Evolutionary conservation across 2,797 vertebrate species (phyloP), one percentile per base, ranked within the genome.

Genomic region (Leptatherina wallacei): DNA sequence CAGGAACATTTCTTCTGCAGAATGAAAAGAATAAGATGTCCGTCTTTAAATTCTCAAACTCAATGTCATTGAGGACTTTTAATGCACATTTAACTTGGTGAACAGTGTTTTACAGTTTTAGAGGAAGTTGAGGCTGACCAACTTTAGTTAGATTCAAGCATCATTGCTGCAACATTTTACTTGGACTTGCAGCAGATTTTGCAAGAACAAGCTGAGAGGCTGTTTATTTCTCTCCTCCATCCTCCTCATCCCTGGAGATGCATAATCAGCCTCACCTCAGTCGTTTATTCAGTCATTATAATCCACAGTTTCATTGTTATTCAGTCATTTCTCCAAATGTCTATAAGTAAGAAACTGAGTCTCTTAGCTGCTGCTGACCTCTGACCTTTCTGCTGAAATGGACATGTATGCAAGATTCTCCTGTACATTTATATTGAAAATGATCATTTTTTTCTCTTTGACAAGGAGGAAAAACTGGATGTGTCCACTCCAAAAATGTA

Each of bases 401-500:
- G 49, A 58, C 47, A 73, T 62, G 61, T 61, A 51, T 65, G 13
- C 2, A 13, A 44, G 49, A 5, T 40, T n/a, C 65, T 81, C 60
- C 42, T 29, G 55, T 0, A 9, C 27, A 59, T 3, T 60, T 30
- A 66, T 7, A 72, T 42, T 14, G 2, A 58, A 65, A 61, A 56
- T 14, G 16, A 36, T 14, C 9, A 18, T n/a, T 27, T 3, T 56
- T 16, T 63, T 27, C 36, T 32, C 20, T 52, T 22, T 2, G 32
- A n/a, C 6, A 64, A 93, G 91, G 93, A 93, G 61, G 91, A 93
- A 29, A 90, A 91, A 74, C 61, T 88, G 80, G 93, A 91, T 13
- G 30, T 88, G 13, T 63, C 94, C 12, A 75, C 89, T 16, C 38
- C 94, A 0, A 88, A 95, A 90, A 89, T 95, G 91, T 94, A 95